Base-by-base conservation (phyloP, 2,113 vertebrate genomes). In the Odocoileus virginianus region DNA sequence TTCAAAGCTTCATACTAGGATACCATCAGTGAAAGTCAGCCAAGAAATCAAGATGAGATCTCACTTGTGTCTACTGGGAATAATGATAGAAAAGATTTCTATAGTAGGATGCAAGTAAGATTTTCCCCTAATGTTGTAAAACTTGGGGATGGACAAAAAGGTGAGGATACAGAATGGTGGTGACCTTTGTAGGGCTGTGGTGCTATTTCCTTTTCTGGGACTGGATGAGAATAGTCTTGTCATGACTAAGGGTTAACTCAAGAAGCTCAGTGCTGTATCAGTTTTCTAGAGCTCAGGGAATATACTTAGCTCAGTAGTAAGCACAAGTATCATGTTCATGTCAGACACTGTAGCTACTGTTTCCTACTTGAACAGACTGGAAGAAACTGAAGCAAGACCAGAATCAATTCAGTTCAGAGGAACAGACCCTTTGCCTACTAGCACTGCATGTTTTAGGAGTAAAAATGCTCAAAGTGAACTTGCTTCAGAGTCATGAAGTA, bases 261-360 rank as follows among this genome's bases (percentile, higher is more conserved):
- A 43, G 97, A 96, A 96, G 95, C 88, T 81, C 54, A 71, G 25
- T 74, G 84, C 58, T 13, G 6, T 82, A 97, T 98, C 96, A 85
- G 84, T 95, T 98, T 97, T 97, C 98, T 96, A 96, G 97, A 95
- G 95, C 93, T 93, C 52, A 96, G 97, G 91, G 97, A 98, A 92
- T 98, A 98, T 94, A 97, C 97, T 98, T 98, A 98, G 95, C 94
- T 95, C 91, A 96, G 91, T 97, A 95, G 97, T 98, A 97, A 98
- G 97, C 95, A 97, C 93, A 96, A 79, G 91, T 97, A 97, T 98
- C 97, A 92, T 91, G 93, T 98, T 98, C 95, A 67, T 91, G 95
- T 93, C 74, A 79, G 91, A 98, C 97, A 98, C 94, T 97, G 94
- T 94, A 96, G 97, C 95, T 96, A 96, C 97, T 97, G 97, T 97